Base-by-base conservation (phyloP, 2,888 invertebrate species). In the Ephialtes manifestator region DNA sequence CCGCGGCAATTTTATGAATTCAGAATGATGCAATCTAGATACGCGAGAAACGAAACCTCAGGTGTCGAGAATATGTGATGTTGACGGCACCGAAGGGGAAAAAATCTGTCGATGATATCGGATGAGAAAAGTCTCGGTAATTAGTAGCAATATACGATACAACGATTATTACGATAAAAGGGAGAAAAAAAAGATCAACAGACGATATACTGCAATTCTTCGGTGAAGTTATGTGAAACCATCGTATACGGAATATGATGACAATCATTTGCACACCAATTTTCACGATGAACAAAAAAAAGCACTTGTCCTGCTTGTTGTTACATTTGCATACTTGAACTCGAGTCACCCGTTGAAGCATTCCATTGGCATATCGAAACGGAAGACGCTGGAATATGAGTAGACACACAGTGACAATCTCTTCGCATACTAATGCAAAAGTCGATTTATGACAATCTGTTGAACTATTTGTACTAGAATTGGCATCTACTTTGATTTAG, bases 21-120 rank as follows among this genome's bases (percentile, higher is more conserved):
- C 24, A 10, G 31, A 24, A 39, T 71, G 71, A 71, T 39, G 71
- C 53, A 71, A 71, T 39, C 4, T 51, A n/a, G 18, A 53, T 53
- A 35, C 71, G 24, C 53, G 39, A 24, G 13, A 55, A 39, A 70
- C 20, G 18, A 55, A 39, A 71, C n/a, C 24, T 24, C 55, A 15
- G 28, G 39, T 20, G 24, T 5, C 55, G 71, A 53, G 28, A 28
- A 3, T 24, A 31, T 60, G 15, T 48, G n/a, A n/a, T n/a, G 28
- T 28, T 60, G 60, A 60, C 60, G 31, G 60, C 60, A 55, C 28
- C 15, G 31, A n/a, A 31, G 31, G 15, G 15, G 28, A 35, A 60
- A 60, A 60, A 60, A 60, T 60, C 13, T 31, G 31, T 60, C 60
- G 31, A 1, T 2, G 28, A 15, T 58, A 58, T 58, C 58, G 18